Evolutionary conservation across 37 sponge, comb jelly and placozoan genomes (phyloP).

Genomic region (Hexactinellida sp.): DNA sequence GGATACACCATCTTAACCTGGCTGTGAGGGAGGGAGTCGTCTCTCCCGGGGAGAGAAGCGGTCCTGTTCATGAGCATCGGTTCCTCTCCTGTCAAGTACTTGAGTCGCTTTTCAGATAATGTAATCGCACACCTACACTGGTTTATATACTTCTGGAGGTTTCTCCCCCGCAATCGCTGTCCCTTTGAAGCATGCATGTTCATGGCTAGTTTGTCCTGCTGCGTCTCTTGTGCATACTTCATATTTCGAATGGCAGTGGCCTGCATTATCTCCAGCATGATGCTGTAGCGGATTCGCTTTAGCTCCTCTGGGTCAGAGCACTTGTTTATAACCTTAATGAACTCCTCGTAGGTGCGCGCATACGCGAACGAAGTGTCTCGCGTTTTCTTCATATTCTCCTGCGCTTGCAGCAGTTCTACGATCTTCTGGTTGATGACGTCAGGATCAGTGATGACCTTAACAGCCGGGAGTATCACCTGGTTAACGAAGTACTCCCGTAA

Average conservation of each 20-base stretch:
- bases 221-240: conserved; percentile 37
- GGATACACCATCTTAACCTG: background rate
- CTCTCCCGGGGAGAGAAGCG: background rate
- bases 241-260: conserved; percentile 62
- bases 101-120: conserved; percentile 45
- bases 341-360: conserved; percentile 48
- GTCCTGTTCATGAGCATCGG: background rate
- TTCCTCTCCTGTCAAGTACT: conserved; percentile 47
- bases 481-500: conserved; percentile 46
- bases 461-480: conserved; percentile 46
- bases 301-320: conserved; percentile 43
- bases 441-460: conserved; percentile 71
- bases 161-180: conserved; percentile 43
- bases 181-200: conserved; percentile 64
- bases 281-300: conserved; percentile 38
- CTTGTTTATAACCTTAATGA: conserved; percentile 54
- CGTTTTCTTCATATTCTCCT: conserved; percentile 42
- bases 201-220: conserved; percentile 40
- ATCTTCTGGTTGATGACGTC: conserved; percentile 79
- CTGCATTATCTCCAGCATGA: conserved; percentile 79
- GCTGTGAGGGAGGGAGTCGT: background rate
- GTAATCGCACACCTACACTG: conserved; percentile 43
- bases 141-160: conserved; percentile 47
- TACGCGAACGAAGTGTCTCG: conserved; percentile 33
- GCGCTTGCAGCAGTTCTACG: conserved; percentile 28